phyloP scores from a whole-genome alignment of 2,888 invertebrate genomes.

The Synanthedon formicaeformis region DNA sequence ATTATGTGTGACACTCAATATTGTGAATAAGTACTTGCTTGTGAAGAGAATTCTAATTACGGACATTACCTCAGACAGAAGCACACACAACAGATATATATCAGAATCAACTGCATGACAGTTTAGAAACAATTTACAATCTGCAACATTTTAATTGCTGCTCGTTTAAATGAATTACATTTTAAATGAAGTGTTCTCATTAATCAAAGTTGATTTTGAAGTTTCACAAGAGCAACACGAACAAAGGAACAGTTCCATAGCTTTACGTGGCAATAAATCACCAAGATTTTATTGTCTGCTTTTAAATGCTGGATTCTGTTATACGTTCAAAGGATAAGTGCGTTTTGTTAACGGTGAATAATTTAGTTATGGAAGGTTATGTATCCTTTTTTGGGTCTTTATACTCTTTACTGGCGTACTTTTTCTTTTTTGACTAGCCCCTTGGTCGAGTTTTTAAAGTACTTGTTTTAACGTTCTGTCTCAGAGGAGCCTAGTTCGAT shows the following conservation, averaged over 20 bases:
- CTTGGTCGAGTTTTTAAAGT: too few species aligned
- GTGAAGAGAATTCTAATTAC: conserved; percentile 22
- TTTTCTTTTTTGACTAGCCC: too few species aligned
- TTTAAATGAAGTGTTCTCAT: conserved; percentile 32
- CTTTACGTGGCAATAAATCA: conserved; percentile 33
- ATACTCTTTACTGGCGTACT: too few species aligned
- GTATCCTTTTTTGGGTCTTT: too few species aligned
- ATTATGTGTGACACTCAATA: too few species aligned
- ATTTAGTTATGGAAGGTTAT: too few species aligned
- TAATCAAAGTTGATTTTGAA: conserved; percentile 27
- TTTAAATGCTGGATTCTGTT: neutral
- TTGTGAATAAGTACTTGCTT: too few species aligned
- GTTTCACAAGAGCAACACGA: conserved; percentile 2
- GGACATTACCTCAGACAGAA: conserved; percentile 13
- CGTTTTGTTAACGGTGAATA: too few species aligned
- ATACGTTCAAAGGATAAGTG: neutral
- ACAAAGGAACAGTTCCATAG: conserved; percentile 17
- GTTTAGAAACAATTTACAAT: conserved; percentile 30
- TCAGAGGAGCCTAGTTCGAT: too few species aligned
- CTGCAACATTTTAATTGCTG: conserved; percentile 35
- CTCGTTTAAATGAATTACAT: conserved; percentile 38
- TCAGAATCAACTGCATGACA: conserved; percentile 14
- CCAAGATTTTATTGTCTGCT: conserved; percentile 1
- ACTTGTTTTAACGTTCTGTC: too few species aligned
- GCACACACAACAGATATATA: conserved; percentile 16